Conservation (phyloP, 2,797 vertebrate species). For the Eulemur albifrons region DNA sequence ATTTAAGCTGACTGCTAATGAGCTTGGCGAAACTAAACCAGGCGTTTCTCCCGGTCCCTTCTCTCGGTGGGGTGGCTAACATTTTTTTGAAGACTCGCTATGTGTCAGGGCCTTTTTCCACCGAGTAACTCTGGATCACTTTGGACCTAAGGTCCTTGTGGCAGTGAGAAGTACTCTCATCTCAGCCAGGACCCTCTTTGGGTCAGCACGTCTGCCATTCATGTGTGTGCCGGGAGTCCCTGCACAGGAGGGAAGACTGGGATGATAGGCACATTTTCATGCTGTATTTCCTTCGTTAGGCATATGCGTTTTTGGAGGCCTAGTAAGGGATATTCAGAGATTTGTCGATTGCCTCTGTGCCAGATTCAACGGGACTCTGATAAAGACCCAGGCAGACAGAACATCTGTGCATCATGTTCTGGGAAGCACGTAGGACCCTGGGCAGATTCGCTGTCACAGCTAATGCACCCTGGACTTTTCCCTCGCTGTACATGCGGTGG, state of each 20-base stretch:
- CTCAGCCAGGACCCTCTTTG: not conserved
- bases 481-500: fast-evolving
- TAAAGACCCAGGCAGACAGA: not conserved
- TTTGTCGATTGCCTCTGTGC: not conserved
- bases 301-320: not conserved
- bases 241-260: not conserved
- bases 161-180: not conserved
- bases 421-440: not conserved
- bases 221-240: not conserved
- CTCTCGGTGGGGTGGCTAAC: not conserved
- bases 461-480: fast-evolving
- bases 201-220: not conserved
- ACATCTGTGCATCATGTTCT: fast-evolving
- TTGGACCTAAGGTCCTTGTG: not conserved
- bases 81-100: not conserved
- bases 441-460: not conserved
- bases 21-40: not conserved
- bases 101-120: not conserved
- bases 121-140: not conserved
- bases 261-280: not conserved
- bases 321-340: not conserved
- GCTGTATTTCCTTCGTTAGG: not conserved
- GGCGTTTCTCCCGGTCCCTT: not conserved
- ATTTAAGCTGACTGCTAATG: not conserved
- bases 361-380: not conserved